These are phyloP conservation scores for Amblyraja radiata DNA, from an alignment of 2,797 vertebrate genomes.

Conservation along the genomic window DNA sequence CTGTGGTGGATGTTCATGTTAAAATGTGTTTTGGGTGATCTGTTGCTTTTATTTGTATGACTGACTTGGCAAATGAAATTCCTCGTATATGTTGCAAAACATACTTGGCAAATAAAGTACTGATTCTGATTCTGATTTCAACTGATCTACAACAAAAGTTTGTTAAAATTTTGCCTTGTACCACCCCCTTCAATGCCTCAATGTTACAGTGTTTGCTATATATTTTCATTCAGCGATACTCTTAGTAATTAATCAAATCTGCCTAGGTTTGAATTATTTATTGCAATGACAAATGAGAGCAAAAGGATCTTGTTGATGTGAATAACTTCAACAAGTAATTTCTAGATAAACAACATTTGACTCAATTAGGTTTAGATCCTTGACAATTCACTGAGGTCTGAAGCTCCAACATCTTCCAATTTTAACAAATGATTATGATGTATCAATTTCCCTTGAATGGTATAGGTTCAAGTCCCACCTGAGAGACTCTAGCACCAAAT, in stretches of 20 bases:
- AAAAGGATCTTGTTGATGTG: neutral
- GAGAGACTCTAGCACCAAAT: neutral
- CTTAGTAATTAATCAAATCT: neutral
- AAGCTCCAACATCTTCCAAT: neutral
- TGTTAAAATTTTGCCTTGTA: neutral
- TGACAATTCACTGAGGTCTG: neutral
- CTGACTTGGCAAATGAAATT: too few relatives aligned
- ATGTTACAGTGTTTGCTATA: neutral
- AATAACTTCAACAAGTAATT: constrained; percentile 6
- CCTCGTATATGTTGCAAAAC: too few relatives aligned
- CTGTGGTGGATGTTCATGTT: too few relatives aligned
- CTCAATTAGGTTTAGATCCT: neutral
- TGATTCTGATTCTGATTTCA: neutral
- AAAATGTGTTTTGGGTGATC: too few relatives aligned
- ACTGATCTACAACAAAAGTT: neutral
- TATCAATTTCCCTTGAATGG: neutral
- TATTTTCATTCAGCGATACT: neutral
- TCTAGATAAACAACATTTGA: neutral
- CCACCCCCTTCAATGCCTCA: neutral
- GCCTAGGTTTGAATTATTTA: neutral
- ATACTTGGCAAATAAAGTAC: too few relatives aligned
- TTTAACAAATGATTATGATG: neutral
- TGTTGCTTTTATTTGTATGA: too few relatives aligned
- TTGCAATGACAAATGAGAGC: neutral
- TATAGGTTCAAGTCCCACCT: neutral